Evolutionary conservation across 2,888 invertebrate genomes (phyloP).

Genomic region (Folsomia manolachei): DNA sequence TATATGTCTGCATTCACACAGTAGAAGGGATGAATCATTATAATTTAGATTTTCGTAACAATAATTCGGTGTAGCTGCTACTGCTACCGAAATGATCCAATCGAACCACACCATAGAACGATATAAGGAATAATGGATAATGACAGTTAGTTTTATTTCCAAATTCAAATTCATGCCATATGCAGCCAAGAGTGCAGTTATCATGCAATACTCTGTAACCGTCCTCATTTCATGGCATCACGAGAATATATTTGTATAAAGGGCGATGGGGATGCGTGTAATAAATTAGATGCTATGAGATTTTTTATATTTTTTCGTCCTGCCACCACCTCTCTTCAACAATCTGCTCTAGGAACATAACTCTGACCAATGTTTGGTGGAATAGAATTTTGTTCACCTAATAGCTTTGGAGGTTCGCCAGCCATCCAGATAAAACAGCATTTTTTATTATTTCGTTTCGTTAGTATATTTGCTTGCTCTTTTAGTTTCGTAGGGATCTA

Average conservation of each 20-base stretch:
- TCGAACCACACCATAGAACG: not conserved
- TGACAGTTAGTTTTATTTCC: not conserved
- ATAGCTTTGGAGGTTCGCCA: constrained; percentile 29
- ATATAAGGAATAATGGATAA: not conserved
- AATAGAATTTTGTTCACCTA: constrained; percentile 25
- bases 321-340: not conserved
- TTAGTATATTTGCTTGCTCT: constrained; percentile 11
- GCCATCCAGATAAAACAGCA: constrained; percentile 25
- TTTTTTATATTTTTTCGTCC: constrained; percentile 12
- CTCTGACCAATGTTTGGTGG: constrained; percentile 12
- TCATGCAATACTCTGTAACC: constrained; percentile 16
- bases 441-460: constrained; percentile 24
- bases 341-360: no score
- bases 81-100: not conserved
- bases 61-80: not conserved
- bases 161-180: constrained; percentile 14
- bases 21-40: not conserved
- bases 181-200: no score
- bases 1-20: not conserved
- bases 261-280: constrained; percentile 21
- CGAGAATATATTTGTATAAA: no score
- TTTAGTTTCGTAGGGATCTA: not conserved
- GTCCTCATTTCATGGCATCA: not conserved
- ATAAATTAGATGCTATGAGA: constrained; percentile 34
- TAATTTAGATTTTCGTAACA: not conserved